Evolutionary conservation across 2,113 vertebrate genomes (phyloP), one percentile per base, ranked within the genome.

Genomic region (Colossoma macropomum): DNA sequence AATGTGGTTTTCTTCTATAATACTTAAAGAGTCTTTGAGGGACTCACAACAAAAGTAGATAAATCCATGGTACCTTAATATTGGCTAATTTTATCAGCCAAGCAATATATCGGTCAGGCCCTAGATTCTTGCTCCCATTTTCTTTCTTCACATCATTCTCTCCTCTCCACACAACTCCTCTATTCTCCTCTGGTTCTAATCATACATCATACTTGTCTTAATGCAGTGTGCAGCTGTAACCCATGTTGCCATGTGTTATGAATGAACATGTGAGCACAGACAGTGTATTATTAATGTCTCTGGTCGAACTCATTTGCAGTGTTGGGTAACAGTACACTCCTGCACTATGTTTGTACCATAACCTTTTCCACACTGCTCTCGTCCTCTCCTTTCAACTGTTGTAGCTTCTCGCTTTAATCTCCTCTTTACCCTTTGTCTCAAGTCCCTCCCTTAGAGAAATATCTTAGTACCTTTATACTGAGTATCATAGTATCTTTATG

Each of bases 261-360:
- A 84, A 79, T 68, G 60, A 68, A 69, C 17, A 63, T 80, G 38
- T 56, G 25, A 34, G 28, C 45, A 30, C 81, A 75, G 62, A 56
- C 15, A 8, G 52, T 78, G 63, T 83, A 62, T 74, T 79, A 75
- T 77, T 81, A 32, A 70, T 54, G 60, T 76, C 38, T 60, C 72
- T 8, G 38, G 17, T 71, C 54, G 3, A 27, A 65, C 50, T 81
- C 17, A 60, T 77, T 76, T 63, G 52, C 16, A 52, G 41, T 59
- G 54, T 59, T 60, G 25, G 62, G 80, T 69, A 69, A 56, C n/a
- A 59, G 10, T 41, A 32, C 81, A 60, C 48, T 62, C 73, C 34
- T 59, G 30, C 72, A 82, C 71, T 75, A 82, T 45, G 32, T 56
- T 76, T 69, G 62, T 56, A 59, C 72, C 41, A 45, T 45, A 9